A percentile compares a stretch with the other conserved stretches of the same genome.
These are phyloP conservation scores for Eudasyphora cyanicolor DNA, from an alignment of 2,888 invertebrate genomes.

Conservation along the genomic window DNA sequence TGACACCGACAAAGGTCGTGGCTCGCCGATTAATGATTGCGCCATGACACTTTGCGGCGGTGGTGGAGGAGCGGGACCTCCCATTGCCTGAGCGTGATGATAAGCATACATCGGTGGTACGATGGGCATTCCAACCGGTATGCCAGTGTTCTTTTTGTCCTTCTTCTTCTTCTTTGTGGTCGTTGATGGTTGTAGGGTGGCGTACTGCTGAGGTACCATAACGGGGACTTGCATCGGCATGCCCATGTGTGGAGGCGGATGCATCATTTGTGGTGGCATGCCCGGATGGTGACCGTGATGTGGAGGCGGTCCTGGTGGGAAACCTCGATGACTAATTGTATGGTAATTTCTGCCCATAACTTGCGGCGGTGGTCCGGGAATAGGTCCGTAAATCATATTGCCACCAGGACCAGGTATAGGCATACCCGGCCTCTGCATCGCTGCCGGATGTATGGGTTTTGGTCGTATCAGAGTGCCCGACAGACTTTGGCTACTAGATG, in stretches of 20 bases:
- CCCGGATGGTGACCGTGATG: slow-evolving; percentile 77
- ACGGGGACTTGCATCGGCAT: slow-evolving; percentile 80
- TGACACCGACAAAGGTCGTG: slow-evolving; percentile 81
- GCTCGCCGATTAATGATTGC: slow-evolving; percentile 83
- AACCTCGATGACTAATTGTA: slow-evolving; percentile 81
- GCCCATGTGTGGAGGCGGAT: slow-evolving; percentile 74
- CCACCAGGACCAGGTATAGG: slow-evolving; percentile 70
- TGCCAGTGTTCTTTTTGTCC: slow-evolving; percentile 78
- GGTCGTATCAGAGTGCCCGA: slow-evolving; percentile 80
- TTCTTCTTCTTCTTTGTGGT: slow-evolving; percentile 82
- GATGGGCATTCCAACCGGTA: slow-evolving; percentile 80
- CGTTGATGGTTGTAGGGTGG: slow-evolving; percentile 84
- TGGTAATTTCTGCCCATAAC: slow-evolving; percentile 79
- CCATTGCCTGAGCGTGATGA: slow-evolving; percentile 74
- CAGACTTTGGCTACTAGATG: slow-evolving; percentile 78
- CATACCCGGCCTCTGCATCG: slow-evolving; percentile 74
- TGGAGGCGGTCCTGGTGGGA: slow-evolving; percentile 73
- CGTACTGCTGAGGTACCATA: slow-evolving; percentile 83
- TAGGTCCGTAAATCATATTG: slow-evolving; percentile 81
- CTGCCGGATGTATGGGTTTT: slow-evolving; percentile 78
- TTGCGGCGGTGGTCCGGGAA: slow-evolving; percentile 68
- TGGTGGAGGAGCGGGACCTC: slow-evolving; percentile 69
- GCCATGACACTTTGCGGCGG: slow-evolving; percentile 79
- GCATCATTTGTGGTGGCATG: slow-evolving; percentile 72
- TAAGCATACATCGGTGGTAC: slow-evolving; percentile 81